A percentile compares a stretch with the other conserved stretches of the same genome.
Conservation (phyloP, 53 echinoderm and acorn worm species). For the Mesocentrotus franciscanus region DNA sequence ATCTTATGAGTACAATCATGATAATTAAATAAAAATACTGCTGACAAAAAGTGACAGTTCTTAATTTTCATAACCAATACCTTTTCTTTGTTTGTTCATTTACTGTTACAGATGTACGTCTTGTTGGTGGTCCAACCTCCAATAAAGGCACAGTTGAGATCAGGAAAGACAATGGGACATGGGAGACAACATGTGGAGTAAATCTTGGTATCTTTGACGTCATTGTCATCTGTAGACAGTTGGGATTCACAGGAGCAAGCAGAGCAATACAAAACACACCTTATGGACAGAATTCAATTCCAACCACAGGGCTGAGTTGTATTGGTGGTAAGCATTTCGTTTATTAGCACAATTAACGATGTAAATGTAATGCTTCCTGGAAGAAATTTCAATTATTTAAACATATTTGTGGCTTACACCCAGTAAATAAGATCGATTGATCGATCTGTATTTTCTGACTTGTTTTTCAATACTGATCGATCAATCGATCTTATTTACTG, state of each 20-base stretch:
- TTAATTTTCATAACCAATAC: too few species aligned
- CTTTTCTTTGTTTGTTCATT: too few species aligned
- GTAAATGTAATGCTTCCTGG: too few species aligned
- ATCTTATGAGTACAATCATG: too few species aligned
- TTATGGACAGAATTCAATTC: neutral
- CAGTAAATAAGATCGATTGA: too few species aligned
- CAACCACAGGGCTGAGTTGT: neutral
- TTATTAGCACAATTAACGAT: neutral
- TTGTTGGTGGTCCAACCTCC: neutral
- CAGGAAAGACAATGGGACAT: neutral
- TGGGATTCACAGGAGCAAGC: slow-evolving; percentile 16
- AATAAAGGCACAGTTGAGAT: slow-evolving; percentile 31
- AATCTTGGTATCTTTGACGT: slow-evolving; percentile 37
- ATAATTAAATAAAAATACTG: too few species aligned
- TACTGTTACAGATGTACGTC: neutral
- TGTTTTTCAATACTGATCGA: too few species aligned
- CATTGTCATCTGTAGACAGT: slow-evolving; percentile 26
- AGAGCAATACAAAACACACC: neutral
- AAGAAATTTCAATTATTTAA: too few species aligned
- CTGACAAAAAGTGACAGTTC: too few species aligned
- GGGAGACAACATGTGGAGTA: slow-evolving; percentile 38
- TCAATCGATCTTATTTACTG: too few species aligned
- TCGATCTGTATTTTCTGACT: too few species aligned
- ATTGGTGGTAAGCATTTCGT: neutral
- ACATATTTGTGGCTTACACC: too few species aligned